Percentiles rank a stretch among this genome's conserved stretches.
Evolutionary conservation across 2,113 vertebrate species (phyloP).

Genomic region (Lophura nycthemera): DNA sequence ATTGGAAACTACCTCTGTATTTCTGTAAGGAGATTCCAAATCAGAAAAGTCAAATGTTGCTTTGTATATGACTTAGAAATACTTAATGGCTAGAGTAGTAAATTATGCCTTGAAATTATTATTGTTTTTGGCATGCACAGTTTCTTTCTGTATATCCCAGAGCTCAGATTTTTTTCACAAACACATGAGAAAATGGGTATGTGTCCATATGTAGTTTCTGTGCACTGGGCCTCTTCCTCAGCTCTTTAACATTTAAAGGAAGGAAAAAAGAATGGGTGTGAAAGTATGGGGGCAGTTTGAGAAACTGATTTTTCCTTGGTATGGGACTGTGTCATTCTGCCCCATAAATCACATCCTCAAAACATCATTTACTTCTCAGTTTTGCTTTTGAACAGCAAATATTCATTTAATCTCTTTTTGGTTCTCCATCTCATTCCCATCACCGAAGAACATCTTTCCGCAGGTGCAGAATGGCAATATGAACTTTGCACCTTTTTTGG

Average conservation of each 20-base stretch:
- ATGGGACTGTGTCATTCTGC: slow-evolving; percentile 39
- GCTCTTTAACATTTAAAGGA: slow-evolving; percentile 32
- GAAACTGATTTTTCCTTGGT: slow-evolving; percentile 44
- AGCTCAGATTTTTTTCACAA: neutral
- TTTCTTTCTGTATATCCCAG: neutral
- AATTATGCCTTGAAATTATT: neutral
- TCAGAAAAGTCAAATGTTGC: neutral
- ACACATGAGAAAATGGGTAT: neutral
- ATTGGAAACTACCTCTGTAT: neutral
- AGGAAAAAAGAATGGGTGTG: slow-evolving; percentile 28
- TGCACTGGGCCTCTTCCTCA: slow-evolving; percentile 16
- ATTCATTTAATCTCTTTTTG: slow-evolving; percentile 17
- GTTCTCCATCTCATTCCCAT: neutral
- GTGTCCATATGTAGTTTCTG: neutral
- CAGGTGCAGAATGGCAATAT: neutral
- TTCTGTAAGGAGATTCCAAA: neutral
- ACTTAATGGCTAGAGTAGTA: neutral
- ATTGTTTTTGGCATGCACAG: neutral
- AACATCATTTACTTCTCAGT: slow-evolving; percentile 19
- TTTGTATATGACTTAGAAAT: neutral
- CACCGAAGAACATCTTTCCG: neutral
- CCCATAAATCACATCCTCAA: slow-evolving; percentile 40
- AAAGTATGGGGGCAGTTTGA: slow-evolving; percentile 33
- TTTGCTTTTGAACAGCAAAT: slow-evolving; percentile 31
- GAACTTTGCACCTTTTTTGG: neutral